Conservation (phyloP, 2,797 vertebrate genomes). For the Enteromius unitaeniatus region DNA sequence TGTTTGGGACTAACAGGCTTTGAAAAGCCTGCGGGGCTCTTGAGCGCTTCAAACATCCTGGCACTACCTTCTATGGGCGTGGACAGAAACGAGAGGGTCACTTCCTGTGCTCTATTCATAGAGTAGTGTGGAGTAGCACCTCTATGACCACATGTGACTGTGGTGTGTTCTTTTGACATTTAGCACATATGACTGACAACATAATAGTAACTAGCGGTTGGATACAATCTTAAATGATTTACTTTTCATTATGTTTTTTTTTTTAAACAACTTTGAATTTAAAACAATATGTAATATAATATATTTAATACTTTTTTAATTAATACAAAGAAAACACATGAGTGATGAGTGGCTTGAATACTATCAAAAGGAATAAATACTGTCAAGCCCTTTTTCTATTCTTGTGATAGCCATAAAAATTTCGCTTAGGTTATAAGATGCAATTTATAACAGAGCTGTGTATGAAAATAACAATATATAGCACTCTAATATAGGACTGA, state of each 20-base stretch:
- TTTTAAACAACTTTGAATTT: background rate
- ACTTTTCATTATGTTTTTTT: background rate
- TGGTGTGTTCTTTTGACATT: slow-evolving; percentile 15
- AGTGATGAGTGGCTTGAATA: background rate
- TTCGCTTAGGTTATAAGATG: background rate
- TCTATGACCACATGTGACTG: slow-evolving; percentile 10
- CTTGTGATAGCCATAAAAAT: background rate
- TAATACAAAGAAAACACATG: background rate
- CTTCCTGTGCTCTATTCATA: slow-evolving; percentile 43
- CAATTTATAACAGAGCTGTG: background rate
- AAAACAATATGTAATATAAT: background rate
- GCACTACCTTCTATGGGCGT: slow-evolving; percentile 70
- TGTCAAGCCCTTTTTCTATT: background rate
- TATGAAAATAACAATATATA: slow-evolving; percentile 3
- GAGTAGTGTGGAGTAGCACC: slow-evolving; percentile 25
- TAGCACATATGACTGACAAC: background rate
- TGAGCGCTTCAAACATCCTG: slow-evolving; percentile 72
- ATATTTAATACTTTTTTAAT: background rate
- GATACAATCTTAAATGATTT: background rate
- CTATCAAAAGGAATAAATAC: background rate
- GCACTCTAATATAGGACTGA: background rate
- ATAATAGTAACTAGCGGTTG: background rate
- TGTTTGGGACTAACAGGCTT: slow-evolving; percentile 67
- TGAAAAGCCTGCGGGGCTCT: slow-evolving; percentile 71
- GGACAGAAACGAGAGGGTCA: slow-evolving; percentile 65